A percentile compares a stretch with the other conserved stretches of the same genome.
phyloP scores from a whole-genome alignment of 2,113 vertebrate species.

The Phaethon lepturus region DNA sequence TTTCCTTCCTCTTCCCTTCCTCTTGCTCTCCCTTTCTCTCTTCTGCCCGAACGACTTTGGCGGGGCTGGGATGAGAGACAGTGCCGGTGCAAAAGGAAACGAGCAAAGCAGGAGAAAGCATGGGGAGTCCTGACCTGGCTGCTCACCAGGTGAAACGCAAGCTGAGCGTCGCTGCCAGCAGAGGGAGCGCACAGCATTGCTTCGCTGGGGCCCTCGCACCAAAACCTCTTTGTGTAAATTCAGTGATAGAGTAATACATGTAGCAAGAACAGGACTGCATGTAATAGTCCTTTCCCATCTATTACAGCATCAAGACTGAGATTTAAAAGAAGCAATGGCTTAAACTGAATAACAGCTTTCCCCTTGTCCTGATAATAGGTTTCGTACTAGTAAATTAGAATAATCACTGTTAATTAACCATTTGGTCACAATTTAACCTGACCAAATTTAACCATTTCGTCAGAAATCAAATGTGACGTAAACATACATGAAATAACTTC shows the following conservation, averaged over 20 bases:
- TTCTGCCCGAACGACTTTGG: fast-evolving
- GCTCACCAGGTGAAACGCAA: fast-evolving
- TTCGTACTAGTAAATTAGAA: not conserved
- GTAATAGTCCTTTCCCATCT: not conserved
- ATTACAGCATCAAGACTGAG: not conserved
- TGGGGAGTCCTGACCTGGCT: fast-evolving
- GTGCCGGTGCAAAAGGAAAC: too few relatives aligned
- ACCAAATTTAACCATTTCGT: not conserved
- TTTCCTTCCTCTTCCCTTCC: too few relatives aligned
- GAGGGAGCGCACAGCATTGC: not conserved
- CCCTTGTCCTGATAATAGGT: not conserved
- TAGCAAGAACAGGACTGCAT: fast-evolving
- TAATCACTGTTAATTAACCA: not conserved
- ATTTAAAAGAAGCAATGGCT: not conserved
- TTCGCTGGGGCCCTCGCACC: too few relatives aligned
- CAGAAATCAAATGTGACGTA: not conserved
- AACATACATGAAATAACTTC: not conserved
- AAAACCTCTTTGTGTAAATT: fast-evolving
- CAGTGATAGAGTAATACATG: fast-evolving
- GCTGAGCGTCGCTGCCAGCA: fast-evolving
- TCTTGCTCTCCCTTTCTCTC: too few relatives aligned
- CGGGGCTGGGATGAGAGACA: fast-evolving
- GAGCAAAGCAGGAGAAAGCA: too few relatives aligned
- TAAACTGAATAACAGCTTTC: not conserved
- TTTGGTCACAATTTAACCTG: too few relatives aligned